A percentile compares a stretch with the other conserved stretches of the same genome.
Conservation (phyloP, 2,888 invertebrate species). For the Drosophila mimica region DNA sequence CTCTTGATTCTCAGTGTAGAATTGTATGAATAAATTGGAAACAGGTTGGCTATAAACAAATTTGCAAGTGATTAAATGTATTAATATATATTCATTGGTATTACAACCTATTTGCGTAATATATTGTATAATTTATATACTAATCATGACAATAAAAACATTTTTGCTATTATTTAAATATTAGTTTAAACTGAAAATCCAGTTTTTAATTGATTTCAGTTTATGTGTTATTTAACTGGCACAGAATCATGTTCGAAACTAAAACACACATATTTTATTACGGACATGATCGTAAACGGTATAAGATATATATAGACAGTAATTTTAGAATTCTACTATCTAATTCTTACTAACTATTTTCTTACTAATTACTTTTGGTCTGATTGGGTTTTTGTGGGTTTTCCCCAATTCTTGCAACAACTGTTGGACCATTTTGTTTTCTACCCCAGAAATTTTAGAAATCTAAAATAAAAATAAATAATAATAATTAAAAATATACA, state of each 20-base stretch:
- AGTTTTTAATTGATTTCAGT: not conserved
- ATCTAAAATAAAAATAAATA: too few relatives aligned
- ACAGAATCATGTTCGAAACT: not conserved
- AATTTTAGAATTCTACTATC: not conserved
- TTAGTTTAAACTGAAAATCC: conserved; percentile 9
- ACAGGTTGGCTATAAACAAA: conserved; percentile 6
- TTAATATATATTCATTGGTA: not conserved
- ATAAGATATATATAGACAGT: not conserved
- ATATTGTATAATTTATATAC: not conserved
- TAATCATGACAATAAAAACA: conserved; percentile 12
- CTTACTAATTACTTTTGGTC: too few relatives aligned
- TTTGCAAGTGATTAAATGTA: not conserved
- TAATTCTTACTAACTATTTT: too few relatives aligned
- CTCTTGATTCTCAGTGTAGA: not conserved
- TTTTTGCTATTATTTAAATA: not conserved
- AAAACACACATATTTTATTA: not conserved
- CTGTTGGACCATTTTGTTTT: too few relatives aligned
- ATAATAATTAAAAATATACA: too few relatives aligned
- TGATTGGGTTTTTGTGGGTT: too few relatives aligned
- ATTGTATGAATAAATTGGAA: not conserved
- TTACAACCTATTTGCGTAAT: not conserved
- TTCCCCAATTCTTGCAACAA: too few relatives aligned
- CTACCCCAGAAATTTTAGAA: too few relatives aligned
- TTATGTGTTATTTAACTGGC: not conserved
- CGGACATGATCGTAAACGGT: not conserved